Conservation (phyloP, 2,113 vertebrate species). For the Chloropsis hardwickii region DNA sequence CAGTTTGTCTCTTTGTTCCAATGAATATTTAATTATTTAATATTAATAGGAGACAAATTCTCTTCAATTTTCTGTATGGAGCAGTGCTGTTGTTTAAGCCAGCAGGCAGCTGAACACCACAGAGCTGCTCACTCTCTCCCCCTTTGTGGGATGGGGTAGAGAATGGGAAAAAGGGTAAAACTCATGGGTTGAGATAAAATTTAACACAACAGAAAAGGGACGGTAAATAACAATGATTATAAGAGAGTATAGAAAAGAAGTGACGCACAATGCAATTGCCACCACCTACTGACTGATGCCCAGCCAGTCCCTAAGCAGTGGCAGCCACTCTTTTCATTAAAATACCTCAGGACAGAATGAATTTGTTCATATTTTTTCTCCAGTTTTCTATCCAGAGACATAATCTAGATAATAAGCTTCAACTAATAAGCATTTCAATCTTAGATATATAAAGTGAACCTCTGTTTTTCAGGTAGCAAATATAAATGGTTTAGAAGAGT, state of each 20-base stretch:
- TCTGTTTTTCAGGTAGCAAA: neutral
- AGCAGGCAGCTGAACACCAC: neutral
- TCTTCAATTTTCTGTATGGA: neutral
- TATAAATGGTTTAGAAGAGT: neutral
- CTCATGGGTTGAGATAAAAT: neutral
- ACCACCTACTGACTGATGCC: neutral
- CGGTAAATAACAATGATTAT: neutral
- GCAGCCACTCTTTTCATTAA: neutral
- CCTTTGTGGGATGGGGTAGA: neutral
- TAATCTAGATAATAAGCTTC: neutral
- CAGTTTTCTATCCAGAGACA: neutral
- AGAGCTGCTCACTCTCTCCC: neutral
- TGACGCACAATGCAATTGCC: neutral
- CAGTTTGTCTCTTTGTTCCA: neutral
- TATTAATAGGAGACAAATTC: neutral
- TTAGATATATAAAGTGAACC: neutral
- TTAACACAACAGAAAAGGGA: neutral
- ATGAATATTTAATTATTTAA: constrained; percentile 16
- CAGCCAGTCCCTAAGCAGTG: neutral
- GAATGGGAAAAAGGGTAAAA: neutral
- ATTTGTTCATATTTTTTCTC: neutral
- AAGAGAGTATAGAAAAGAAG: neutral
- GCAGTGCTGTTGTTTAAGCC: neutral
- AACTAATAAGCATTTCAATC: neutral
- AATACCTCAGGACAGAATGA: neutral